A percentile compares a stretch with the other conserved stretches of the same genome.
Evolutionary conservation across 35 echinoderm and acorn worm genomes (phyloP).

Genomic region (Heliocidaris tuberculata): DNA sequence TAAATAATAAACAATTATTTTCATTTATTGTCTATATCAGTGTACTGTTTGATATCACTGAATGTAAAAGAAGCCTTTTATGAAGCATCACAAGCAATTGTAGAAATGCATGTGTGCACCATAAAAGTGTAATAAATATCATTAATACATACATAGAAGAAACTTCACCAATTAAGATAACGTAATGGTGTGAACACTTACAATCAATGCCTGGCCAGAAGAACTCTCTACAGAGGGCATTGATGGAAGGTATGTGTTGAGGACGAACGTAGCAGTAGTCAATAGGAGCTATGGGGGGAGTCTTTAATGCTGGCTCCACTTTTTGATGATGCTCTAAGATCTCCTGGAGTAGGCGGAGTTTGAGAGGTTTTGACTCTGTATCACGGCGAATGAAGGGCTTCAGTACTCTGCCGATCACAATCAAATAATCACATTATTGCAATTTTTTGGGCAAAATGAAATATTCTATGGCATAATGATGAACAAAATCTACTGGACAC

Average conservation of each 20-base stretch:
- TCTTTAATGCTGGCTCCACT: slow-evolving; percentile 57
- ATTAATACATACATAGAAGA: neutral
- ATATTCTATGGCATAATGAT: neutral
- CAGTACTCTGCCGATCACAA: slow-evolving; percentile 65
- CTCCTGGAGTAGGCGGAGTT: slow-evolving; percentile 81
- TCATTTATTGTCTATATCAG: too few species aligned
- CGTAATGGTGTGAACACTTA: slow-evolving; percentile 54
- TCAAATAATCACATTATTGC: neutral
- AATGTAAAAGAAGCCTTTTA: too few species aligned
- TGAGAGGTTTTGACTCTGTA: slow-evolving; percentile 78
- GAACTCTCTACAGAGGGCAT: slow-evolving; percentile 93
- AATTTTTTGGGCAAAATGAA: neutral
- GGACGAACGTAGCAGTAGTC: slow-evolving; percentile 97
- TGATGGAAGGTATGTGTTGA: slow-evolving; percentile 95
- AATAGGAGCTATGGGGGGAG: slow-evolving; percentile 66
- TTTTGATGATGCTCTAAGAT: slow-evolving; percentile 58
- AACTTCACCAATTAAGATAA: neutral
- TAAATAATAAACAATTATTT: too few species aligned
- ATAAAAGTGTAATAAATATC: too few species aligned
- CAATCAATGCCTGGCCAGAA: slow-evolving; percentile 98
- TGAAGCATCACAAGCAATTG: too few species aligned
- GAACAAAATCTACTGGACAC: too few species aligned
- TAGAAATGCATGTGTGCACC: too few species aligned
- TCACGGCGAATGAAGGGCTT: slow-evolving; percentile 99
- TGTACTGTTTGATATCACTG: too few species aligned